Evolutionary conservation across 2,797 vertebrate species (phyloP), one percentile per base, ranked within the genome.

Genomic region (Manis javanica): DNA sequence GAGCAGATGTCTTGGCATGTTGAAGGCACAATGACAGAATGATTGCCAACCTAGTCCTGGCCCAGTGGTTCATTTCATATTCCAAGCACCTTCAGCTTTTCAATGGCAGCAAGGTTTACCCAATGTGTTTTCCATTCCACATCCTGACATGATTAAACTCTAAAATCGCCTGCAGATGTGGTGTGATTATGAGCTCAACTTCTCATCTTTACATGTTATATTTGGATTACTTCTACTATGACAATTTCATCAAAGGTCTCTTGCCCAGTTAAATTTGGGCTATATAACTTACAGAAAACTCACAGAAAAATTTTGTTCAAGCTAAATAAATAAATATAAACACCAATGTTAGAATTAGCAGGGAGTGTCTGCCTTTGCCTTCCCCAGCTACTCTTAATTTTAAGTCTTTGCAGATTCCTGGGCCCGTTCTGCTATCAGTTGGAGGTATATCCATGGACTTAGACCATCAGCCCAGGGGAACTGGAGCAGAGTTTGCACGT

Each of bases 131-230:
- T 96, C 83, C 88, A 92, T 86, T 85, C 85, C 53, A 64, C 72
- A 90, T 24, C 59, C 59, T 88, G 57, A 83, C 74, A 18, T 53
- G 71, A 88, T 74, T 94, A 92, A 53, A 83, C 74, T 78, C 68
- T 82, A 59, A 95, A 94, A 96, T 92, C 34, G 92, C 82, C 94
- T 90, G 59, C 49, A 97, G 92, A 83, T 90, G 78, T 91, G 85
- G 49, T 68, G 3, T 64, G 69, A 81, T 77, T 77, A 29, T 72
- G 46, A 90, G 19, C 51, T 61, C 87, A 87, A 34, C 51, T 78
- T 93, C 29, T n/a, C 75, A 91, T 95, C 49, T 87, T 87, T 49
- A 21, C 16, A 3, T 87, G n/a, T 92, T 94, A 34, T 10, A 85
- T 90, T 95, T 96, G 72, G 64, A 63, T 77, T 55, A 69, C 31